phyloP scores from a whole-genome alignment of 2,113 vertebrate species.

The Damaliscus lunatus region DNA sequence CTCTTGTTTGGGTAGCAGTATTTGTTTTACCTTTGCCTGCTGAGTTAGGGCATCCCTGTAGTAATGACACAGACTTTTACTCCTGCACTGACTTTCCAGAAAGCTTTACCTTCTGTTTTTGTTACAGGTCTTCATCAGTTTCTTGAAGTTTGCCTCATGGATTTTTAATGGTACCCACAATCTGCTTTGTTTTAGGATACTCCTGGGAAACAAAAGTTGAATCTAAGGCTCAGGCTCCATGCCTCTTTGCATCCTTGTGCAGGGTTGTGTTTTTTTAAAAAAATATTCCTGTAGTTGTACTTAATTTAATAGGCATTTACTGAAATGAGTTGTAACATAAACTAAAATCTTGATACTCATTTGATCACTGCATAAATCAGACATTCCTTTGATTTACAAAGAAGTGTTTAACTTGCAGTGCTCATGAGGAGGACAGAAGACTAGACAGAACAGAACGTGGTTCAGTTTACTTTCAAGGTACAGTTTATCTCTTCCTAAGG shows the following conservation, averaged over 20 bases:
- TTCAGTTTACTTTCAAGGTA: neutral
- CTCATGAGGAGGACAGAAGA: neutral
- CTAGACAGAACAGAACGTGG: neutral
- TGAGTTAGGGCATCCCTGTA: neutral
- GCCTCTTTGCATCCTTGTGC: neutral
- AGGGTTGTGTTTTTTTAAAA: neutral
- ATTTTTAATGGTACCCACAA: neutral
- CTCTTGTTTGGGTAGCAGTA: neutral
- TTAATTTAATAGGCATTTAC: neutral
- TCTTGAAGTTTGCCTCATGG: neutral
- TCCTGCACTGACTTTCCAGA: neutral
- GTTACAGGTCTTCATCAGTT: neutral
- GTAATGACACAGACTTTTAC: neutral
- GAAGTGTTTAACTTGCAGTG: neutral
- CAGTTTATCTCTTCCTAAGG: neutral
- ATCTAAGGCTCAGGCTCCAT: neutral
- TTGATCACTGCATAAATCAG: neutral
- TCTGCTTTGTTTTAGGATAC: neutral
- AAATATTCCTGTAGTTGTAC: neutral
- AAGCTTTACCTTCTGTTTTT: neutral
- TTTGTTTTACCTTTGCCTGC: neutral
- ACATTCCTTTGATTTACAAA: neutral
- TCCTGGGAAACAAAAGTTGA: neutral
- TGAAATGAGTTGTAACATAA: neutral
- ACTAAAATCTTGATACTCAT: neutral